phyloP scores from a whole-genome alignment of 1,140 invertebrate genomes.

The Eumaeus atala region DNA sequence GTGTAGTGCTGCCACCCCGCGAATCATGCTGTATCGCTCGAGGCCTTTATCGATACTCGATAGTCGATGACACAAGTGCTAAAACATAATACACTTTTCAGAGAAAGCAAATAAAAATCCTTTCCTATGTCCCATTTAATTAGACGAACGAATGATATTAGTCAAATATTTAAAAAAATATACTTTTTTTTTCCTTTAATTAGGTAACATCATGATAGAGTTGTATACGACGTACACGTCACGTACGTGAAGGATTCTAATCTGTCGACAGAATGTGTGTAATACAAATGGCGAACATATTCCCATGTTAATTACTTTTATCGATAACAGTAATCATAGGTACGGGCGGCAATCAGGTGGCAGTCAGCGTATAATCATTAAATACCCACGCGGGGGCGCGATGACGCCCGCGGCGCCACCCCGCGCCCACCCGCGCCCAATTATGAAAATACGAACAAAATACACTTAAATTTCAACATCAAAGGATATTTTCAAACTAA shows the following conservation, averaged over 20 bases:
- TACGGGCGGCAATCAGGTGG: slow-evolving; percentile 65
- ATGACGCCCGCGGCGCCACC: slow-evolving; percentile 63
- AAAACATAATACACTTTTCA: slow-evolving; percentile 8
- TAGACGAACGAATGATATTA: too few species aligned
- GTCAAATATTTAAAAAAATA: too few species aligned
- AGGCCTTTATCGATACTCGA: slow-evolving; percentile 42
- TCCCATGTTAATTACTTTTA: slow-evolving; percentile 41
- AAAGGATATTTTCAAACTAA: slow-evolving; percentile 34
- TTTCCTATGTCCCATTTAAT: too few species aligned
- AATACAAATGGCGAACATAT: slow-evolving; percentile 13
- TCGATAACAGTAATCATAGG: slow-evolving; percentile 57
- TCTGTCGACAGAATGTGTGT: too few species aligned
- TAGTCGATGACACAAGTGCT: slow-evolving; percentile 32
- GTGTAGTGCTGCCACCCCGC: slow-evolving; percentile 60
- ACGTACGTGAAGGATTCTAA: too few species aligned
- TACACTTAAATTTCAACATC: slow-evolving; percentile 63
- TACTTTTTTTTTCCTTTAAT: too few species aligned
- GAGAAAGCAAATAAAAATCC: too few species aligned
- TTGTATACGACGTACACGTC: too few species aligned
- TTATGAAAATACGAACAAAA: slow-evolving; percentile 73
- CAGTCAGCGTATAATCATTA: slow-evolving; percentile 74
- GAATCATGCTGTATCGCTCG: slow-evolving; percentile 38
- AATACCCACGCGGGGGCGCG: slow-evolving; percentile 65
- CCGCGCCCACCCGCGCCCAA: slow-evolving; percentile 50
- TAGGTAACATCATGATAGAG: too few species aligned